Conservation (phyloP, 2,113 vertebrate species). For the Halcyon malimbica region DNA sequence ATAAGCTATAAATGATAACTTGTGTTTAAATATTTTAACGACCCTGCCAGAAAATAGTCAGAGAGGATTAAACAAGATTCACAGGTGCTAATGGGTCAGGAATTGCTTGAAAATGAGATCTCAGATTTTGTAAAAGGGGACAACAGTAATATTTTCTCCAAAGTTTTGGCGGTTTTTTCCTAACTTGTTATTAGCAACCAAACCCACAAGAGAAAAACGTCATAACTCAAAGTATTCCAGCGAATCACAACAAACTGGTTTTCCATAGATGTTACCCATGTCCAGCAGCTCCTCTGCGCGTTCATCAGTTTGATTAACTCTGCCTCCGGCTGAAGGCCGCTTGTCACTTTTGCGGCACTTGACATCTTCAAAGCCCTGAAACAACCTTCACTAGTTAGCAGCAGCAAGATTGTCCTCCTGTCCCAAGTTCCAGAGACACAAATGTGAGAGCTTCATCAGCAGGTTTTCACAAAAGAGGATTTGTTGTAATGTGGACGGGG, state of each 20-base stretch:
- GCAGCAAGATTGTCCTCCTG: neutral
- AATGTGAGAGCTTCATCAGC: neutral
- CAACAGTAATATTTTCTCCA: neutral
- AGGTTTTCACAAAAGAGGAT: neutral
- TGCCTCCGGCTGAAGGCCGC: neutral
- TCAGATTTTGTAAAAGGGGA: neutral
- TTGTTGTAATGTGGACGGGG: fast-evolving
- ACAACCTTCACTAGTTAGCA: neutral
- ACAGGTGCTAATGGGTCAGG: neutral
- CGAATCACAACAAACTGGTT: neutral
- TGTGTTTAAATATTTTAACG: neutral
- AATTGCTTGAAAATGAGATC: neutral
- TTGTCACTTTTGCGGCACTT: neutral
- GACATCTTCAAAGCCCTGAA: neutral
- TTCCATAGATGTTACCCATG: fast-evolving
- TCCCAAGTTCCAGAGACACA: neutral
- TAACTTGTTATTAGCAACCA: neutral
- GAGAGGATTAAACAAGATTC: neutral
- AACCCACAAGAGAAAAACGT: neutral
- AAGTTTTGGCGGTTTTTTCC: neutral
- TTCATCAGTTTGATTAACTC: neutral
- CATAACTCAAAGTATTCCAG: neutral
- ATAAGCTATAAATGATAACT: neutral
- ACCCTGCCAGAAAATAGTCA: neutral
- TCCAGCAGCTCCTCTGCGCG: fast-evolving